Evolutionary conservation across 2,888 invertebrate species (phyloP).

Genomic region (Lithodes maja): DNA sequence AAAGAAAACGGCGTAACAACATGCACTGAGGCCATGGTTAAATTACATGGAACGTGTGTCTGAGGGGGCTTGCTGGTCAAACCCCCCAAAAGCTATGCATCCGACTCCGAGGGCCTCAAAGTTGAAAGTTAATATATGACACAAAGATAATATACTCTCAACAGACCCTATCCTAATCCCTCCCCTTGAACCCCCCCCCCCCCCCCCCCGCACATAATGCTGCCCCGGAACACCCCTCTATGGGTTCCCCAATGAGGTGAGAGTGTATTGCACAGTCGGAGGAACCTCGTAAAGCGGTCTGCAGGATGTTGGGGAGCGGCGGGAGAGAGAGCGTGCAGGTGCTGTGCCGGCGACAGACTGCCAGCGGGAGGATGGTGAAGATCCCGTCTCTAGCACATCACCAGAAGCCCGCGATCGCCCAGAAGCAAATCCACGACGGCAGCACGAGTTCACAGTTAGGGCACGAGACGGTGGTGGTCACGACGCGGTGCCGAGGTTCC

Average conservation of each 20-base stretch:
- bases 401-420: background rate
- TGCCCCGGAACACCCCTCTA: background rate
- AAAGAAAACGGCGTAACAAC: no score
- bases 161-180: background rate
- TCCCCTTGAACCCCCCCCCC: background rate
- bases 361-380: slow-evolving; percentile 36
- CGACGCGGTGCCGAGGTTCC: background rate
- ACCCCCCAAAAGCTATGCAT: background rate
- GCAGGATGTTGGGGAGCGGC: background rate
- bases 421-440: background rate
- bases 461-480: background rate
- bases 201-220: background rate
- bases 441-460: background rate
- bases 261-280: background rate
- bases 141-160: background rate
- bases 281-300: background rate
- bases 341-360: slow-evolving; percentile 6
- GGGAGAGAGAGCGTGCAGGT: slow-evolving; percentile 43
- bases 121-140: no score
- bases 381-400: background rate
- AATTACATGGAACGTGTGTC: no score
- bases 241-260: background rate
- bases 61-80: background rate
- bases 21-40: no score
- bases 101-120: background rate